phyloP scores from a whole-genome alignment of 2,888 invertebrate genomes.

The Frankliniella fusca region DNA sequence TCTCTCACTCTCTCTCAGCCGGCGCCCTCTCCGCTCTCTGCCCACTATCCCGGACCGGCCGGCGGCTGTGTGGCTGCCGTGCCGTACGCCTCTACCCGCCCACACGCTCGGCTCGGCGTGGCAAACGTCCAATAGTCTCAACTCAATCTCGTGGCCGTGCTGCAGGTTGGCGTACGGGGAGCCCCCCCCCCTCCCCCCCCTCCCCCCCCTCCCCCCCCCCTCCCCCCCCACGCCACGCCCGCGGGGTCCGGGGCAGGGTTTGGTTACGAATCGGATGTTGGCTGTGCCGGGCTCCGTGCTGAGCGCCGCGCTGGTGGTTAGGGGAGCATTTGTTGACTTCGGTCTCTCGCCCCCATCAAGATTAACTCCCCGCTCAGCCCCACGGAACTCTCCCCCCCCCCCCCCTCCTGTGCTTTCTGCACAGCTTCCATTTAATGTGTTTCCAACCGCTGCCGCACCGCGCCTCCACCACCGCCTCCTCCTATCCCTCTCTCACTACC shows the following conservation, averaged over 20 bases:
- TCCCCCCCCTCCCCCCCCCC: background rate
- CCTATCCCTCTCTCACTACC: background rate
- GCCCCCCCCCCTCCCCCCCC: background rate
- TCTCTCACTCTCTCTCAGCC: too few relatives aligned
- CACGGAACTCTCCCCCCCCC: background rate
- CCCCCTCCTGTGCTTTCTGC: conserved; percentile 28
- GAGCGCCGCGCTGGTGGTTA: conserved; percentile 15
- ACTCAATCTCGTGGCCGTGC: too few relatives aligned
- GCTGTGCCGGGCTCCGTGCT: background rate
- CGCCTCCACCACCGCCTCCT: too few relatives aligned
- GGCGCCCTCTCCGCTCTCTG: too few relatives aligned
- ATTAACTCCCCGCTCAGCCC: conserved; percentile 32
- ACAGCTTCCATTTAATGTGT: conserved; percentile 35
- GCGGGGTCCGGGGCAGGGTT: conserved; percentile 29
- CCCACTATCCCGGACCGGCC: too few relatives aligned
- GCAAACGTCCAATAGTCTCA: too few relatives aligned
- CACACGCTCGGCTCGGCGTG: too few relatives aligned
- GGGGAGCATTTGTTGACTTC: conserved; percentile 29
- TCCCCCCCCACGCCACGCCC: background rate
- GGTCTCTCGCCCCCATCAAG: conserved; percentile 31
- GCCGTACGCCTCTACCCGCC: too few relatives aligned
- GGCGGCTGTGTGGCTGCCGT: too few relatives aligned
- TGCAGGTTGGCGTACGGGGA: too few relatives aligned
- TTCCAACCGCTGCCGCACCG: conserved; percentile 6
- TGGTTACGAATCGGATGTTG: background rate